Percentiles rank a stretch among this genome's conserved stretches.
These are phyloP conservation scores for Coryphaenoides rupestris DNA, from an alignment of 2,113 vertebrate genomes.

Conservation along the genomic window DNA sequence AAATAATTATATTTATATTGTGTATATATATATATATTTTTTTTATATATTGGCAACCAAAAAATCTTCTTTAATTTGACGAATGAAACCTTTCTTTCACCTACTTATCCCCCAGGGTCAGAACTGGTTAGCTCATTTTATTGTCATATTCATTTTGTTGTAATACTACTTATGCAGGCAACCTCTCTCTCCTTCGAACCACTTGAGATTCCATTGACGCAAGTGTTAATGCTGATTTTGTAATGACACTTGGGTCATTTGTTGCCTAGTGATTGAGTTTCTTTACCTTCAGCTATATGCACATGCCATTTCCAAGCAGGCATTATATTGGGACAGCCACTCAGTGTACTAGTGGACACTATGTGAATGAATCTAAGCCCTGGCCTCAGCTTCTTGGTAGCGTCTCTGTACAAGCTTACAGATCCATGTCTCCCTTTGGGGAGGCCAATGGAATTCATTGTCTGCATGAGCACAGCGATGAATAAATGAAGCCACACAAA, in stretches of 20 bases:
- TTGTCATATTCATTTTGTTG: conserved; percentile 36
- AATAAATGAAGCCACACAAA: conserved; percentile 64
- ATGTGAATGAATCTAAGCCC: conserved; percentile 22
- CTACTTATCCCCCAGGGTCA: conserved; percentile 18
- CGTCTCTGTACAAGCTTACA: conserved; percentile 34
- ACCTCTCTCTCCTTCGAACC: conserved; percentile 31
- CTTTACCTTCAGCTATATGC: conserved; percentile 21
- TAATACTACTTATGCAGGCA: conserved; percentile 35
- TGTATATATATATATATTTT: too few relatives aligned
- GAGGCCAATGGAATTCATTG: conserved; percentile 57
- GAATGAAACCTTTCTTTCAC: background rate
- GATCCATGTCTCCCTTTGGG: conserved; percentile 32
- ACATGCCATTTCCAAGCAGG: conserved; percentile 48
- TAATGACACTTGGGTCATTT: conserved; percentile 43
- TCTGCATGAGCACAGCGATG: conserved; percentile 38
- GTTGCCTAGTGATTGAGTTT: too few relatives aligned
- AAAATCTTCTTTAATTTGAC: background rate
- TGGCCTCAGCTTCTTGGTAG: conserved; percentile 36
- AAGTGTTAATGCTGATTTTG: conserved; percentile 62
- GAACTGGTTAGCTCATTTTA: conserved; percentile 24
- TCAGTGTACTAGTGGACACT: conserved; percentile 22
- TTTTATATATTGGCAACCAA: too few relatives aligned
- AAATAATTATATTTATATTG: too few relatives aligned
- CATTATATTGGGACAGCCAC: conserved; percentile 30
- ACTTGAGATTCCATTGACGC: conserved; percentile 64